Conservation (phyloP, 2,888 invertebrate genomes). For the Rotaria socialis region DNA sequence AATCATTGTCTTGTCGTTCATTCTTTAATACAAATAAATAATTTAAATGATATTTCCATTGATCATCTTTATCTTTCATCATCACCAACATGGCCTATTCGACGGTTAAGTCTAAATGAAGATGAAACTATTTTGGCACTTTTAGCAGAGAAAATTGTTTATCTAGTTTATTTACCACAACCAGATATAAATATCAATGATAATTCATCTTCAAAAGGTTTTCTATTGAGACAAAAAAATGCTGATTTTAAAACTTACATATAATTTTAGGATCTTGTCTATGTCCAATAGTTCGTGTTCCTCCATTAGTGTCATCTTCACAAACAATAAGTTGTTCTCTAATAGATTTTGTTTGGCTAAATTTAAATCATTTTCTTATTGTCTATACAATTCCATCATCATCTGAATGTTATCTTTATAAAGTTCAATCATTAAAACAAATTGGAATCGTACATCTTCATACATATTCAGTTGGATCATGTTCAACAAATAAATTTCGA, state of each 20-base stretch:
- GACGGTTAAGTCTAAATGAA: background rate
- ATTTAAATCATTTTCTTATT: background rate
- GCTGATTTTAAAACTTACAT: background rate
- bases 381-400: background rate
- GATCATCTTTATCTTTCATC: background rate
- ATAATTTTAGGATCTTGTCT: background rate
- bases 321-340: background rate
- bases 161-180: background rate
- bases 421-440: background rate
- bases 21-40: background rate
- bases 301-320: background rate
- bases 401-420: background rate
- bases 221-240: background rate
- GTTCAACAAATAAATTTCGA: background rate
- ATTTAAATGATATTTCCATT: background rate
- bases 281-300: background rate
- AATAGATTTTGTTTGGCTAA: slow-evolving; percentile 23
- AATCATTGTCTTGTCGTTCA: background rate
- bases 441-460: background rate
- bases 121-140: slow-evolving; percentile 10
- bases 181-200: background rate
- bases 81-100: slow-evolving; percentile 1
- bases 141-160: background rate
- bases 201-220: background rate
- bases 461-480: background rate